phyloP scores from a whole-genome alignment of 2,888 invertebrate genomes.

The Abrostola triplasia region DNA sequence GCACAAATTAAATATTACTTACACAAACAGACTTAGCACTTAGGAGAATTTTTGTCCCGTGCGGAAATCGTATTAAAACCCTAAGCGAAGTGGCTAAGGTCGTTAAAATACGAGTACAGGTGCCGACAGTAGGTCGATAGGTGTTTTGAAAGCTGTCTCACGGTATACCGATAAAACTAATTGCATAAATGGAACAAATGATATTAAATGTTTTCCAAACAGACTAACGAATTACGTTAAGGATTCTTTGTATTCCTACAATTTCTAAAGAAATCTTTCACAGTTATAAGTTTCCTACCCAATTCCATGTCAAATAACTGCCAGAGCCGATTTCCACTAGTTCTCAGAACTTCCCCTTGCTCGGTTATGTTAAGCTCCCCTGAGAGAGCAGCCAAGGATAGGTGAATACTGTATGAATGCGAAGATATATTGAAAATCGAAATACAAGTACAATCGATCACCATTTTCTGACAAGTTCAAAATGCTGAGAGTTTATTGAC shows the following conservation, averaged over 20 bases:
- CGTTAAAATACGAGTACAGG: too few species aligned
- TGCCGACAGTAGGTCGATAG: too few species aligned
- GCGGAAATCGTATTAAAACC: too few species aligned
- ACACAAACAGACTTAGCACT: too few species aligned
- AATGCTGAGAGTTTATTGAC: too few species aligned
- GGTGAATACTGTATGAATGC: constrained; percentile 15
- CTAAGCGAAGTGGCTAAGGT: too few species aligned
- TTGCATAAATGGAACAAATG: too few species aligned
- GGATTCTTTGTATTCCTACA: neutral
- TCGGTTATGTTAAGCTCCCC: constrained; percentile 22
- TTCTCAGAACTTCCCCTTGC: constrained; percentile 21
- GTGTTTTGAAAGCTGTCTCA: too few species aligned
- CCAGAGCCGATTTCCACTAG: constrained; percentile 22
- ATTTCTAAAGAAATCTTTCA: neutral
- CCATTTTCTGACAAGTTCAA: neutral
- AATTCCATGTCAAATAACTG: constrained; percentile 50
- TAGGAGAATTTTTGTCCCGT: too few species aligned
- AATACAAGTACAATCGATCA: neutral
- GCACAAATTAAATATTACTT: too few species aligned
- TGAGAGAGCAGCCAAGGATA: constrained; percentile 29
- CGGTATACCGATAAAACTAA: too few species aligned
- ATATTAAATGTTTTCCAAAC: too few species aligned
- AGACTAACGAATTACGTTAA: neutral
- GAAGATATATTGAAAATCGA: constrained; percentile 11
- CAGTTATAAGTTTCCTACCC: constrained; percentile 16